A percentile compares a stretch with the other conserved stretches of the same genome.
These are phyloP conservation scores for Xiphophorus couchianus DNA, from an alignment of 2,113 vertebrate species.

Conservation along the genomic window DNA sequence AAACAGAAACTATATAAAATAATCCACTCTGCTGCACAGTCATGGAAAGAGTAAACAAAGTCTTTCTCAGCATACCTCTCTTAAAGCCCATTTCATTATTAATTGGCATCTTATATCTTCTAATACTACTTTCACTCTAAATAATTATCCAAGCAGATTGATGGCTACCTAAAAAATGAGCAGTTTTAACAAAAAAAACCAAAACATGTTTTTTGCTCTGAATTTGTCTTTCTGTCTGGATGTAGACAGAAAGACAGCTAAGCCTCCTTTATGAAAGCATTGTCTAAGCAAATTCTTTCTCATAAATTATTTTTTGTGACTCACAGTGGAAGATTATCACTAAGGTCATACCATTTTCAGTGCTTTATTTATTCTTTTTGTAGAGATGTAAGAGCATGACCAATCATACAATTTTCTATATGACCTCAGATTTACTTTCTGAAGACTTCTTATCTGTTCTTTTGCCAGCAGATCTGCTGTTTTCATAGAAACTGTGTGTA, in stretches of 20 bases:
- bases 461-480: background rate
- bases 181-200: background rate
- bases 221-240: background rate
- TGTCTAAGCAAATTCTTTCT: background rate
- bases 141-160: background rate
- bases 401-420: background rate
- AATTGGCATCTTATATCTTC: background rate
- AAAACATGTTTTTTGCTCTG: background rate
- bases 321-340: background rate
- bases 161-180: background rate
- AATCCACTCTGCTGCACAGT: background rate
- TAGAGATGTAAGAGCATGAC: background rate
- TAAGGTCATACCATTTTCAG: background rate
- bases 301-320: slow-evolving; percentile 1
- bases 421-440: background rate
- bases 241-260: background rate
- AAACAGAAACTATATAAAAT: background rate
- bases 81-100: background rate
- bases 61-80: background rate
- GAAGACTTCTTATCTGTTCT: background rate
- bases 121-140: background rate
- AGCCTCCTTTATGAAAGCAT: background rate
- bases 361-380: background rate
- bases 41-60: background rate
- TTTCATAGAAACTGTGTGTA: background rate